Conservation (phyloP, 2,113 vertebrate species). For the Danionella cerebrum region DNA sequence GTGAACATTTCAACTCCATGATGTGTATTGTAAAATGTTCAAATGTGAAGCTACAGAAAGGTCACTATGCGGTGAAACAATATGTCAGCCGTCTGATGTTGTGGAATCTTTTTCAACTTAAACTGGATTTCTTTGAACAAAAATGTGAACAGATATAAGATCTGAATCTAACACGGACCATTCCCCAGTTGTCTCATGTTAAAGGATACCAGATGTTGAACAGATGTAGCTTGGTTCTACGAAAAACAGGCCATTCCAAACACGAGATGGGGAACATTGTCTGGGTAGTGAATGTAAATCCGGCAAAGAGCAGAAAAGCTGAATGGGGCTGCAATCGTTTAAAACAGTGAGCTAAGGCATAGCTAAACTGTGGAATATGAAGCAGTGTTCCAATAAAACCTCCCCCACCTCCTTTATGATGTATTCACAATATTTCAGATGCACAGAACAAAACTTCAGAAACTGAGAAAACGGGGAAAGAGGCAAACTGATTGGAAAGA, state of each 20-base stretch:
- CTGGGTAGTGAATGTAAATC: constrained; percentile 5
- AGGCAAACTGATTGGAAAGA: background rate
- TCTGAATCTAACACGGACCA: constrained; percentile 40
- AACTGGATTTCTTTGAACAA: background rate
- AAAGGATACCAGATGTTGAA: constrained; percentile 58
- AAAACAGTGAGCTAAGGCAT: constrained; percentile 22
- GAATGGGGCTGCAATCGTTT: constrained; percentile 38
- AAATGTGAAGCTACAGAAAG: background rate
- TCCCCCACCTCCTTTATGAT: constrained; percentile 33
- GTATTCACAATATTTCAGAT: background rate
- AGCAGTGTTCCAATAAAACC: constrained; percentile 37
- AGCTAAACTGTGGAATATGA: constrained; percentile 29
- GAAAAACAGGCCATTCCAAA: constrained; percentile 45
- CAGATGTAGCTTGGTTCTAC: constrained; percentile 55
- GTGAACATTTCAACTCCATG: too few species aligned
- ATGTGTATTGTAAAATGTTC: background rate
- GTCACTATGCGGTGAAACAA: background rate
- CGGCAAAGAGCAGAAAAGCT: background rate
- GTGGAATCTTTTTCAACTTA: constrained; percentile 18
- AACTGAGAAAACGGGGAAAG: background rate
- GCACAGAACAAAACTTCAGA: background rate
- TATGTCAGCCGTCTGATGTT: background rate
- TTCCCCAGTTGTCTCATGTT: constrained; percentile 46
- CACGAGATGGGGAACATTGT: constrained; percentile 1
- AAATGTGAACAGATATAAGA: constrained; percentile 20